phyloP scores from a whole-genome alignment of 2,797 vertebrate species.

The Cheirogaleus major region DNA sequence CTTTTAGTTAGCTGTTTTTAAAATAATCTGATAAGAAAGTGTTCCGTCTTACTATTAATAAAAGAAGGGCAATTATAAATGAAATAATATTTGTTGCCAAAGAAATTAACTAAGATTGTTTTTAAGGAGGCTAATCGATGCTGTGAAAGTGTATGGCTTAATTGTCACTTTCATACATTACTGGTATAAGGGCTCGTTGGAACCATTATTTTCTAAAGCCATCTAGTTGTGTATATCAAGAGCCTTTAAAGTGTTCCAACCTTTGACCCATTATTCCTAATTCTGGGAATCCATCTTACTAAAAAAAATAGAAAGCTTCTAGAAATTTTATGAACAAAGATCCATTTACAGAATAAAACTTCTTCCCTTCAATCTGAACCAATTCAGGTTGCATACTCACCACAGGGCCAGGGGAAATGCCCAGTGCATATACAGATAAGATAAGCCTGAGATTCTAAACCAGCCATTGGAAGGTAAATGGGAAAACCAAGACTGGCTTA shows the following conservation, averaged over 20 bases:
- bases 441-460: neutral
- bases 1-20: neutral
- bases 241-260: neutral
- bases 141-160: neutral
- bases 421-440: neutral
- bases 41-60: neutral
- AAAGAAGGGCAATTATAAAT: neutral
- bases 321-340: constrained; percentile 14
- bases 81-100: neutral
- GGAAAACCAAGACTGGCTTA: neutral
- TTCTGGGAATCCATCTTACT: neutral
- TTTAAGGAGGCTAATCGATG: neutral
- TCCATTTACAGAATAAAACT: neutral
- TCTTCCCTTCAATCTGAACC: neutral
- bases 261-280: neutral
- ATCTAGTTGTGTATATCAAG: neutral
- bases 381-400: neutral
- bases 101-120: neutral
- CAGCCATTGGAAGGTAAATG: neutral
- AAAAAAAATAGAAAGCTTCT: neutral
- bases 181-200: neutral
- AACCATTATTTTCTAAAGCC: neutral
- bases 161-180: neutral
- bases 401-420: neutral
- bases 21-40: neutral